Base-by-base conservation (phyloP, 2,797 vertebrate genomes). In the Nyctibius grandis region DNA sequence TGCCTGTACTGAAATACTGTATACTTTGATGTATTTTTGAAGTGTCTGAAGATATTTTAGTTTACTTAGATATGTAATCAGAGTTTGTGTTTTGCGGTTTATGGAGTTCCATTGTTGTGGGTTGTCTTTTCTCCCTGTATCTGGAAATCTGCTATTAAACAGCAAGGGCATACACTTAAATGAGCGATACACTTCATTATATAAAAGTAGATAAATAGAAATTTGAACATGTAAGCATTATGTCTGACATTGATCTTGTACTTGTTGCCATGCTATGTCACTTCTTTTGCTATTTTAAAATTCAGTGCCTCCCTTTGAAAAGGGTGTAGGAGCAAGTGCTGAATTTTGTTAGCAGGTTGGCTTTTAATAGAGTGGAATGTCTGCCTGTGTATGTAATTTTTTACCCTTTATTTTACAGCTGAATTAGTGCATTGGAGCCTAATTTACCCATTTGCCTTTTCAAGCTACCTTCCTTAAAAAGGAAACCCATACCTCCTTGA, bases 191-290 rank as follows among this genome's bases (percentile, higher is more conserved):
- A 23, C 59, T 59, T 85, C 34, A 22, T 94, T 88, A 80, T 47
- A 74, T 94, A 89, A 95, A 91, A 70, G 63, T 36, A 88, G 88
- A 84, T 84, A 93, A 91, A 84, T 77, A 82, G 80, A 67, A 91
- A 73, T 91, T 82, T 1, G 9, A 94, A 70, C 34, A 19, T 69
- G 61, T 69, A 88, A 63, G 89, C 83, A 78, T 90, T 88, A 83
- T 69, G 85, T 94, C 79, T 96, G 82, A 91, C 91, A 82, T 97
- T 65, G 93, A 85, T 97, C 84, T 82, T 85, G 42, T 94, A 78
- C 90, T 97, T 95, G 91, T 96, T 92, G 96, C 81, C 44, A 9
- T 92, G 53, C 81, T 79, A 47, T 96, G 93, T 94, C 92, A 82
- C 87, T 89, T 80, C 81, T 94, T 74, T 80, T 91, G 36, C 88